Percentiles rank a stretch among this genome's conserved stretches.
These are phyloP conservation scores for Trichechus manatus DNA, from an alignment of 2,113 vertebrate genomes.

Conservation along the genomic window DNA sequence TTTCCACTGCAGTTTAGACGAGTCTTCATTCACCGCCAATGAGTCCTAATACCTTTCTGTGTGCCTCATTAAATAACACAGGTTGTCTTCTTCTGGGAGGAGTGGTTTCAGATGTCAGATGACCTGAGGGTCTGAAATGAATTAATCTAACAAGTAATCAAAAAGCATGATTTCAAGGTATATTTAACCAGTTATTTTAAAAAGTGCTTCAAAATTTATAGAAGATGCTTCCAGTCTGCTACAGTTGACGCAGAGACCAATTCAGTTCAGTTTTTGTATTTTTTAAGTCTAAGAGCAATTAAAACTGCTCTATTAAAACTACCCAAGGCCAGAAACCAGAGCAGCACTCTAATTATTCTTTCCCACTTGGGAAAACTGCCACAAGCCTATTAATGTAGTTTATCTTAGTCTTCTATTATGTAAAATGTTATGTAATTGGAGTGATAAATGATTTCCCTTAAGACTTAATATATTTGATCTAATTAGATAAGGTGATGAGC, in stretches of 20 bases:
- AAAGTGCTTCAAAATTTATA: slow-evolving; percentile 8
- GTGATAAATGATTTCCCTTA: slow-evolving; percentile 79
- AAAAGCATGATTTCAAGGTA: slow-evolving; percentile 26
- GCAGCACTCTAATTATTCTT: slow-evolving; percentile 65
- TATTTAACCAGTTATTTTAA: background rate
- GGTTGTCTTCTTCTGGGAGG: slow-evolving; percentile 57
- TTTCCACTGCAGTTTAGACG: slow-evolving; percentile 34
- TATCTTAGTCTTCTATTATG: slow-evolving; percentile 72
- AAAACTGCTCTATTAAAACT: slow-evolving; percentile 48
- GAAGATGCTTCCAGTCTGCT: background rate
- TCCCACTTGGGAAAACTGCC: slow-evolving; percentile 51
- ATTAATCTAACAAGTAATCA: background rate
- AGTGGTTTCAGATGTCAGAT: background rate
- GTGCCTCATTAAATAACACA: slow-evolving; percentile 5
- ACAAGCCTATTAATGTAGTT: slow-evolving; percentile 44
- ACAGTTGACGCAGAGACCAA: background rate
- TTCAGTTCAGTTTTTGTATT: slow-evolving; percentile 27
- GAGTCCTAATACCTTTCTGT: slow-evolving; percentile 49
- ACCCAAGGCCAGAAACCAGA: slow-evolving; percentile 11
- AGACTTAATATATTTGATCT: slow-evolving; percentile 68
- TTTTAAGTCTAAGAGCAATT: background rate
- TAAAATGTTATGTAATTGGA: slow-evolving; percentile 71
- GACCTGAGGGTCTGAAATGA: background rate
- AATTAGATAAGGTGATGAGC: slow-evolving; percentile 69
- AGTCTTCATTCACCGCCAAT: slow-evolving; percentile 56